A percentile compares a stretch with the other conserved stretches of the same genome.
Conservation (phyloP, 2,888 invertebrate genomes). For the Villa cingulata region DNA sequence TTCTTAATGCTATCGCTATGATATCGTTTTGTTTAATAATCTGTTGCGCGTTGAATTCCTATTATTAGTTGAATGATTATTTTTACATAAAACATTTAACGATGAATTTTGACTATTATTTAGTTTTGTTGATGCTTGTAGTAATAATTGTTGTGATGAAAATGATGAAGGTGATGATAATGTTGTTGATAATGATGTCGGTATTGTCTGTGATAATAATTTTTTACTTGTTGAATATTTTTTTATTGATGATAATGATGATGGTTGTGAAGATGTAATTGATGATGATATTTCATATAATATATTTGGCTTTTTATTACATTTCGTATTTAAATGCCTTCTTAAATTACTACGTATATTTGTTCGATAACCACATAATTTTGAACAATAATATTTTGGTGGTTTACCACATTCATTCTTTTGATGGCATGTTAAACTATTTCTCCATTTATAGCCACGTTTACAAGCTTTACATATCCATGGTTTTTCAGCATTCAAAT, state of each 20-base stretch:
- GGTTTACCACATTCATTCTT: constrained; percentile 53
- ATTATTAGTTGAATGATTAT: background rate
- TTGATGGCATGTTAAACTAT: constrained; percentile 55
- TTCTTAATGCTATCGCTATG: no score
- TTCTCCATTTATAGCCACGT: constrained; percentile 59
- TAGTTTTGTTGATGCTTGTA: no score
- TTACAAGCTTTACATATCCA: constrained; percentile 53
- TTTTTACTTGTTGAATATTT: no score
- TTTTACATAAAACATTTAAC: background rate
- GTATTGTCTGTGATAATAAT: background rate
- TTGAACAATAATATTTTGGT: constrained; percentile 35
- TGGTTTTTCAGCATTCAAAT: constrained; percentile 35
- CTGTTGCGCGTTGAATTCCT: background rate
- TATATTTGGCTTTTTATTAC: constrained; percentile 30
- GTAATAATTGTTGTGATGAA: no score
- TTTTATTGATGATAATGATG: background rate
- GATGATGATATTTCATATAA: background rate
- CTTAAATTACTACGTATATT: constrained; percentile 37
- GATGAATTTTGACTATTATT: no score
- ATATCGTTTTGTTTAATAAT: background rate
- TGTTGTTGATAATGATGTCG: no score
- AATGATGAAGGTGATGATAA: no score
- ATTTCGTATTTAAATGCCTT: constrained; percentile 36
- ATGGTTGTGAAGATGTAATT: background rate
- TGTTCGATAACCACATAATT: constrained; percentile 36